These are phyloP conservation scores for Scaptomyza polygonia DNA, from an alignment of 2,888 invertebrate genomes.

Conservation along the genomic window DNA sequence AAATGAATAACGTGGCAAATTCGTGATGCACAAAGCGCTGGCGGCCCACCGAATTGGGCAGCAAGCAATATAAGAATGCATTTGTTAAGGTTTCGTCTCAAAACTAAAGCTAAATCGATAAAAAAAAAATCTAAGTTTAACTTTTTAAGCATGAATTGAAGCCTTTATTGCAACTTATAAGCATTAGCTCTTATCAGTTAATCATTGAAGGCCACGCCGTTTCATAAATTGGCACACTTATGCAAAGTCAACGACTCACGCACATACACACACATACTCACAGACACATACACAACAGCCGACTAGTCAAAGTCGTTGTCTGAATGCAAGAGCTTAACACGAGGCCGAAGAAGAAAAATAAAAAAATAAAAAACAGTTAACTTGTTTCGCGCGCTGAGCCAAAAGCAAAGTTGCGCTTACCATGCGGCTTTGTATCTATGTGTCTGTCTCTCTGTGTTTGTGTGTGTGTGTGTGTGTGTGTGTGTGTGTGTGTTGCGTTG, in stretches of 20 bases:
- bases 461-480: slow-evolving; percentile 28
- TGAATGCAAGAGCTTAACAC: slow-evolving; percentile 42
- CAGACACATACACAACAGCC: slow-evolving; percentile 28
- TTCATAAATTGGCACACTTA: slow-evolving; percentile 77
- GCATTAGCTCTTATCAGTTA: slow-evolving; percentile 27
- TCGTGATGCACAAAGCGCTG: slow-evolving; percentile 72
- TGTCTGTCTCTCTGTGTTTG: slow-evolving; percentile 20
- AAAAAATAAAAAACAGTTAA: slow-evolving; percentile 67
- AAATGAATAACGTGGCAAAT: slow-evolving; percentile 62
- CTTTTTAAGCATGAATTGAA: neutral
- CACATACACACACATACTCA: slow-evolving; percentile 21
- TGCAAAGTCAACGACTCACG: slow-evolving; percentile 75
- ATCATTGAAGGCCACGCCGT: slow-evolving; percentile 64
- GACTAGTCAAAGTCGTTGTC: slow-evolving; percentile 51
- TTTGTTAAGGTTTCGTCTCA: slow-evolving; percentile 32
- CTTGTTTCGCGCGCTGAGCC: slow-evolving; percentile 69
- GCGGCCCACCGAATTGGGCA: slow-evolving; percentile 48
- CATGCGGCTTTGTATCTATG: slow-evolving; percentile 41
- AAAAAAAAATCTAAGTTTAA: neutral
- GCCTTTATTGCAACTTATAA: neutral
- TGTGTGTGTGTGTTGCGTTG: slow-evolving; percentile 71
- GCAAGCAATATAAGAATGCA: slow-evolving; percentile 39
- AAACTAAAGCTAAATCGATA: slow-evolving; percentile 1
- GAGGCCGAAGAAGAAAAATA: slow-evolving; percentile 45
- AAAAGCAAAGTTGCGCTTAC: slow-evolving; percentile 65